Conservation (phyloP, 2,888 invertebrate species). For the Polydesmus complanatus region DNA sequence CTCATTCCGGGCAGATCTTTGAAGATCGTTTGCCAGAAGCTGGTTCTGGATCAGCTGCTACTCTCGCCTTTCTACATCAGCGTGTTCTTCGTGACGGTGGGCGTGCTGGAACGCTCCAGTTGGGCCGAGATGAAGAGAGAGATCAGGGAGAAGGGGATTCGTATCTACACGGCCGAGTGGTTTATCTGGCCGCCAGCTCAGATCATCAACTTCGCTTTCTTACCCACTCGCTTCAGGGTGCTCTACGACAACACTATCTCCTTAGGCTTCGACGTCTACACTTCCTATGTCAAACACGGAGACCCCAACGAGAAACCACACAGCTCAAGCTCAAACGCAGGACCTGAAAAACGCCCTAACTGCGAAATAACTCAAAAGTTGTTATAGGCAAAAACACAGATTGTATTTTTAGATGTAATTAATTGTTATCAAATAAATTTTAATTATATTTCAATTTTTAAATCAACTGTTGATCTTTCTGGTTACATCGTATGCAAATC, state of each 20-base stretch:
- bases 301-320: neutral
- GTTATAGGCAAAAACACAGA: too few species aligned
- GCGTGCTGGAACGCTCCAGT: conserved; percentile 51
- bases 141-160: conserved; percentile 56
- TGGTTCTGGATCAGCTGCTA: conserved; percentile 64
- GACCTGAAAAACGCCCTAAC: too few species aligned
- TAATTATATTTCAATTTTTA: too few species aligned
- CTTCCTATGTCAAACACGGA: conserved; percentile 59
- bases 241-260: conserved; percentile 75
- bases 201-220: conserved; percentile 74
- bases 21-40: conserved; percentile 49
- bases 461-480: too few species aligned
- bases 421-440: too few species aligned
- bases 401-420: too few species aligned
- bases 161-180: conserved; percentile 75
- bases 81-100: conserved; percentile 61
- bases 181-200: conserved; percentile 86
- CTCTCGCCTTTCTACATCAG: conserved; percentile 67
- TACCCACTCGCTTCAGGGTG: conserved; percentile 68
- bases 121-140: conserved; percentile 49
- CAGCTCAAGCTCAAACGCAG: too few species aligned
- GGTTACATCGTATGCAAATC: too few species aligned
- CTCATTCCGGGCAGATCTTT: conserved; percentile 53
- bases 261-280: conserved; percentile 70
- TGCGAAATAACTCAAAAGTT: too few species aligned